Base-by-base conservation (phyloP, 2,113 vertebrate genomes). In the Mesoclemmys tuberculata region DNA sequence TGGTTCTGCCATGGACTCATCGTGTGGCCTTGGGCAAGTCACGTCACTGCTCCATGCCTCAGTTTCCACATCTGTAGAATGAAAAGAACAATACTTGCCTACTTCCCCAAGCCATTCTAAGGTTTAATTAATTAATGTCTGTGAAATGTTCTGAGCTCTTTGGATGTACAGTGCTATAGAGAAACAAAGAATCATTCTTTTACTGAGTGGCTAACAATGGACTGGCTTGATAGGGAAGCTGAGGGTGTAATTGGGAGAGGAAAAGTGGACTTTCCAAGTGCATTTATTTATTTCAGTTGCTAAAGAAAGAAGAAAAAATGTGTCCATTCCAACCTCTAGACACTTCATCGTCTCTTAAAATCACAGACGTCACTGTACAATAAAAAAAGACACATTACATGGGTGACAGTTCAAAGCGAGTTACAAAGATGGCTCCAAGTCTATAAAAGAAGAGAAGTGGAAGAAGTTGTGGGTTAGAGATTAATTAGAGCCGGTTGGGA, bases 201-300 rank as follows among this genome's bases (percentile, higher is more conserved):
- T 68, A 68, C 35, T 38, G 64, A 94, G 83, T 52, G 64, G 90
- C 54, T 93, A 91, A 84, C 88, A 85, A 82, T 83, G 87, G 18
- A 3, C 5, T 85, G 82, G 88, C 90, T 96, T 89, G 55, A 51
- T 93, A 84, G 58, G 92, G 80, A 94, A 64, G 21, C 87, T 88
- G 89, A 55, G 27, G 41, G 74, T 87, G 58, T 44, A 55, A 38
- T n/a, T 68, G 18, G 18, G 31, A 51, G 93, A 27, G 89, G 88
- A 95, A 96, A 93, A 58, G 82, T 35, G 29, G 41, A n/a, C 95
- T 95, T 93, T 93, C 87, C 29, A 3, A 4, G 13, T 74, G 92
- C 93, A 89, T 94, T 92, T 93, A 82, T 89, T 95, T 85, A 95
- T 96, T 95, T 94, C 82, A 61, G 89, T 95, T 96, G 79, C 92